Conservation (phyloP, 1,140 invertebrate species). For the Bombus fervidus region DNA sequence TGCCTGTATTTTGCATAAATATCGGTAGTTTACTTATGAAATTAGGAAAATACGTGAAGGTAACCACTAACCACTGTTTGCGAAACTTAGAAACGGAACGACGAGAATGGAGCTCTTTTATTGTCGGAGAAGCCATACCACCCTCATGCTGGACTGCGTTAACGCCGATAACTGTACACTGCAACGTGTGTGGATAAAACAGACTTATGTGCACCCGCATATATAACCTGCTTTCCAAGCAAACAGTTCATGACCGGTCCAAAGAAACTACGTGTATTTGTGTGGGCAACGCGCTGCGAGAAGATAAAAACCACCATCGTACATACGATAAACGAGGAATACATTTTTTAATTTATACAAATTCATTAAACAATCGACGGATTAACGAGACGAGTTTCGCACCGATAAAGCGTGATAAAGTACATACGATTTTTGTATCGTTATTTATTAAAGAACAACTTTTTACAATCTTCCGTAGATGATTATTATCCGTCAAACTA, state of each 20-base stretch:
- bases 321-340: not conserved
- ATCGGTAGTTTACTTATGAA: not conserved
- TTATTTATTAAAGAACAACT: too few species aligned
- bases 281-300: not conserved
- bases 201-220: constrained; percentile 24
- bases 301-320: not conserved
- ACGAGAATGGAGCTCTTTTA: not conserved
- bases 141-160: constrained; percentile 16
- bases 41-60: not conserved
- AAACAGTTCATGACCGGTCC: constrained; percentile 27
- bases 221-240: constrained; percentile 25
- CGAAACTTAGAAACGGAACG: not conserved
- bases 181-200: constrained; percentile 3
- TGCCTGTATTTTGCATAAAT: not conserved
- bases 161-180: constrained; percentile 26
- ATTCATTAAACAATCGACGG: not conserved
- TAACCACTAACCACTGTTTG: not conserved
- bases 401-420: too few species aligned
- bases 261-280: constrained; percentile 2
- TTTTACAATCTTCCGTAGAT: too few species aligned
- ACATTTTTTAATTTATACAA: not conserved
- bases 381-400: too few species aligned
- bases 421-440: too few species aligned
- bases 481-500: too few species aligned
- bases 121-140: constrained; percentile 21